Percentiles rank a stretch among this genome's conserved stretches.
Evolutionary conservation across 2,888 invertebrate species (phyloP).

Genomic region (Cosmia pyralina): DNA sequence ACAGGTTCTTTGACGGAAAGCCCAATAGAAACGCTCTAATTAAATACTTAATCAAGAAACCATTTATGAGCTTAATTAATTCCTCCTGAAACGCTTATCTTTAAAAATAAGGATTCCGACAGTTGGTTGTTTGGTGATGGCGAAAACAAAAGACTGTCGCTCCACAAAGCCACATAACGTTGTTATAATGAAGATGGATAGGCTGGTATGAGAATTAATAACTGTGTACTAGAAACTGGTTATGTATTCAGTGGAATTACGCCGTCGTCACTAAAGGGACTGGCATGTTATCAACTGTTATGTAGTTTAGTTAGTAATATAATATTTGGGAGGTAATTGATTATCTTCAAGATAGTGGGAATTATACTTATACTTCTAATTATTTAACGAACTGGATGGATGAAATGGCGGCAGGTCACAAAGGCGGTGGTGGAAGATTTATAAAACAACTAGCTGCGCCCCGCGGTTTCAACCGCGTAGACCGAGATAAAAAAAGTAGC

Average conservation of each 20-base stretch:
- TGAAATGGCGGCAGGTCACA: too few relatives aligned
- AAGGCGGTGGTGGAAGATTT: too few relatives aligned
- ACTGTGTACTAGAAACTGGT: constrained; percentile 1
- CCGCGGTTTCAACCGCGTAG: too few relatives aligned
- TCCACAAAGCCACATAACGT: constrained; percentile 9
- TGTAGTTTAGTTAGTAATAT: constrained; percentile 19
- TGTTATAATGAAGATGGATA: constrained; percentile 41
- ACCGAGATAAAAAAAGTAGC: too few relatives aligned
- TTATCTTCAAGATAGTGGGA: constrained; percentile 1
- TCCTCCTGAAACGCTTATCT: neutral
- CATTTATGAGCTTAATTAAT: neutral
- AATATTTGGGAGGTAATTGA: constrained; percentile 16
- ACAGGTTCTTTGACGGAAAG: neutral
- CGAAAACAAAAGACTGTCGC: constrained; percentile 28
- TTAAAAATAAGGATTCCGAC: neutral
- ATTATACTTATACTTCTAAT: neutral
- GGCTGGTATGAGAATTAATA: constrained; percentile 27
- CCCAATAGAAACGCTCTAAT: neutral
- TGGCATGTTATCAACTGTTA: constrained; percentile 34
- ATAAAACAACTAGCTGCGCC: too few relatives aligned
- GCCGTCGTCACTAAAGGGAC: constrained; percentile 22
- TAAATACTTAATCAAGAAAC: neutral
- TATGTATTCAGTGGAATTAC: constrained; percentile 25
- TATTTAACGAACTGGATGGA: too few relatives aligned
- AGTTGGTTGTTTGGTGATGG: constrained; percentile 2